A percentile compares a stretch with the other conserved stretches of the same genome.
Conservation (phyloP, 2,113 vertebrate species). For the Strix uralensis region DNA sequence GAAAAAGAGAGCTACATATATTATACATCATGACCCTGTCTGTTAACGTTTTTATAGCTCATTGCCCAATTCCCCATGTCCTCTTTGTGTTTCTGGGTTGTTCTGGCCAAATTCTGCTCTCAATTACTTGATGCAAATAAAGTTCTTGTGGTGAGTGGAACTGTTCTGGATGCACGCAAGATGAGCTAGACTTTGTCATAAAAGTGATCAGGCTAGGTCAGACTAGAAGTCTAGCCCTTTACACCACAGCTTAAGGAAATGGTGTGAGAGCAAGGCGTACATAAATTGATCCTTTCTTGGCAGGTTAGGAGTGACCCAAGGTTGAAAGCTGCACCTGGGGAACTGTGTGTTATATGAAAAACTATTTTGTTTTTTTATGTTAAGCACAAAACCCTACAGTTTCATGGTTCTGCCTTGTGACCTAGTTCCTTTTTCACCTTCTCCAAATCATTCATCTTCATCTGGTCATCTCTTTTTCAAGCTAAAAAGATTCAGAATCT, state of each 20-base stretch:
- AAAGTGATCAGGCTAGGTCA: neutral
- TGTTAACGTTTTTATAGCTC: neutral
- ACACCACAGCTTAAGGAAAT: neutral
- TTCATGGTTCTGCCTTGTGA: neutral
- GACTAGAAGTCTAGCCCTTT: neutral
- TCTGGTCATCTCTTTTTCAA: neutral
- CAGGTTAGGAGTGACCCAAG: neutral
- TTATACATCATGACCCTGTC: neutral
- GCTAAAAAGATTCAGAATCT: neutral
- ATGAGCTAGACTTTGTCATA: neutral
- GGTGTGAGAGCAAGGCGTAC: fast-evolving
- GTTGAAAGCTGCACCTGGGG: neutral
- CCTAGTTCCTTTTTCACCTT: neutral
- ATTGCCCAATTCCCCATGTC: neutral
- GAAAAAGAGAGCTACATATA: neutral
- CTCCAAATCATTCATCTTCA: neutral
- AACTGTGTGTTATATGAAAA: neutral
- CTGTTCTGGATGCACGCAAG: neutral
- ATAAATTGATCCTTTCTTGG: neutral
- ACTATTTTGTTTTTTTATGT: neutral
- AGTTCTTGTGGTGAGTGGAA: neutral
- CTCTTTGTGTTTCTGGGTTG: neutral
- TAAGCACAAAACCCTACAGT: neutral
- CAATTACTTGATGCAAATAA: neutral
- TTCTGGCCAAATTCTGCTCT: neutral